phyloP scores from a whole-genome alignment of 1,140 invertebrate genomes.

The Leptinotarsa defecta region DNA sequence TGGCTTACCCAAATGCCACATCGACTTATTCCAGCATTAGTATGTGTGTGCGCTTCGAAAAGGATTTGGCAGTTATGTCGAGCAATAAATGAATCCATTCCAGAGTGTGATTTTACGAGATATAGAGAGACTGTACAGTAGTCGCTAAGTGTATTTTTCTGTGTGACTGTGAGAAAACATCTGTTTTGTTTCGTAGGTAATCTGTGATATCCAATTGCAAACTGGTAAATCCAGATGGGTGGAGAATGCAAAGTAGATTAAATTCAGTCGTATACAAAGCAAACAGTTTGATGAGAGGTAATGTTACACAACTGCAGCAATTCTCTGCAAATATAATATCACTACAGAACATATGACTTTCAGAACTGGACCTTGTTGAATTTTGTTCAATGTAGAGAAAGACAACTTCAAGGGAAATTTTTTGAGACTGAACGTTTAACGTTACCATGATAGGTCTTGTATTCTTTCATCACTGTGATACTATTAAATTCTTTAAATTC shows the following conservation, averaged over 20 bases:
- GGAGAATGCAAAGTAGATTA: background rate
- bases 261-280: background rate
- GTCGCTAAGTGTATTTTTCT: conserved; percentile 40
- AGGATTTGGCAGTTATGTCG: conserved; percentile 6
- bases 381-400: too few relatives aligned
- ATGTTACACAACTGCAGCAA: background rate
- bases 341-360: background rate
- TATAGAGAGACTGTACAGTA: conserved; percentile 53
- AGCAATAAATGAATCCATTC: conserved; percentile 55
- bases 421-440: too few relatives aligned
- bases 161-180: conserved; percentile 9
- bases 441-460: too few relatives aligned
- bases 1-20: conserved; percentile 49
- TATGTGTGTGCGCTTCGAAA: too few relatives aligned
- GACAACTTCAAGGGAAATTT: too few relatives aligned
- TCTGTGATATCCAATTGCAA: conserved; percentile 31
- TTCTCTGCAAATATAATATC: background rate
- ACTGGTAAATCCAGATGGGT: background rate
- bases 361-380: too few relatives aligned
- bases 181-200: conserved; percentile 35
- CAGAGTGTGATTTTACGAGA: conserved; percentile 53
- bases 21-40: conserved; percentile 49
- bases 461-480: too few relatives aligned
- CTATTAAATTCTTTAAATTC: background rate
- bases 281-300: background rate